Percentiles rank a stretch among this genome's conserved stretches.
Evolutionary conservation across 2,113 vertebrate genomes (phyloP).

Genomic region (Halichoeres trimaculatus): DNA sequence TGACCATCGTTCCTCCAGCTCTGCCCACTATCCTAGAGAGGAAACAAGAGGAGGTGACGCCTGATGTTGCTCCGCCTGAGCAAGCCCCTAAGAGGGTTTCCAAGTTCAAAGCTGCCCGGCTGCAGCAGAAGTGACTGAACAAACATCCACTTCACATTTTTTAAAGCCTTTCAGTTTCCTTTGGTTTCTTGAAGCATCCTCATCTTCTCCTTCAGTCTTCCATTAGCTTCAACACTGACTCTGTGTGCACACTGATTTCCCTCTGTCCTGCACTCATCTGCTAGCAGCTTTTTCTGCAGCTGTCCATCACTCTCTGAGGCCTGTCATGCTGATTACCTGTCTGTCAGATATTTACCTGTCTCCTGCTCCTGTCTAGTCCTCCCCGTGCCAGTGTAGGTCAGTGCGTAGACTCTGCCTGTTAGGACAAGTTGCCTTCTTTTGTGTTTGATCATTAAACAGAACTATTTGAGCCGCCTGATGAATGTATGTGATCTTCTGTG

Average conservation of each 20-base stretch:
- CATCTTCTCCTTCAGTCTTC: background rate
- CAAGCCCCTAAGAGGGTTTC: constrained; percentile 81
- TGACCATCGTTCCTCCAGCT: constrained; percentile 85
- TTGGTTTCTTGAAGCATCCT: constrained; percentile 13
- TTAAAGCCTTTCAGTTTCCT: background rate
- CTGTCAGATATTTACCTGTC: background rate
- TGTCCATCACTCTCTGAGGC: constrained; percentile 14
- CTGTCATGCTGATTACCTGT: background rate
- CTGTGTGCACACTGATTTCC: constrained; percentile 6
- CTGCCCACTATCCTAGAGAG: constrained; percentile 94
- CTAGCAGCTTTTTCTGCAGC: too few relatives aligned
- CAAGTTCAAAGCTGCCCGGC: constrained; percentile 95
- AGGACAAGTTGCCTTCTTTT: constrained; percentile 20
- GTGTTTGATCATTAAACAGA: constrained; percentile 25
- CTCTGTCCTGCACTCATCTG: too few relatives aligned
- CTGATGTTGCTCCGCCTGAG: constrained; percentile 78
- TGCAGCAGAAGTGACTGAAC: constrained; percentile 84
- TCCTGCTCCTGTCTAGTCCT: constrained; percentile 3
- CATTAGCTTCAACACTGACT: constrained; percentile 1
- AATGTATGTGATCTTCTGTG: constrained; percentile 73
- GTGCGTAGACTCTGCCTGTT: constrained; percentile 8
- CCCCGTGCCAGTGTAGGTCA: constrained; percentile 18
- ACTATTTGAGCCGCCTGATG: constrained; percentile 56
- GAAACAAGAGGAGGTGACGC: constrained; percentile 88
- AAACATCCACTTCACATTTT: constrained; percentile 2